Evolutionary conservation across 2,797 vertebrate genomes (phyloP).

Genomic region (Anguilla megastoma): DNA sequence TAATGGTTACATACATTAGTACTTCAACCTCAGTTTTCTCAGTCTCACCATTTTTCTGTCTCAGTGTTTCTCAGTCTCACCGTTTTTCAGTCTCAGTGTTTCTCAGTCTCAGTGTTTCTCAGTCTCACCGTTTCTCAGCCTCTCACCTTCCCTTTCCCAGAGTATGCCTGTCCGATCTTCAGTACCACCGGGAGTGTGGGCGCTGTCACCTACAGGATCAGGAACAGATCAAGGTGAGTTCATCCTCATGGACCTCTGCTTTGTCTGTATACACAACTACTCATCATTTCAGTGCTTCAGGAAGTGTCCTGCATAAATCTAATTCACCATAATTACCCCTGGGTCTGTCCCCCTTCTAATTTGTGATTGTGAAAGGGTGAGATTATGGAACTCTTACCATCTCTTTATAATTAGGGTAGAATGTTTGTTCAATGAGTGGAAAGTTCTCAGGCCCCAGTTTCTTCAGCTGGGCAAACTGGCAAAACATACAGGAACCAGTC

Average conservation of each 20-base stretch:
- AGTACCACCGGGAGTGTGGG: slow-evolving; percentile 95
- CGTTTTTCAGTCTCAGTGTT: neutral
- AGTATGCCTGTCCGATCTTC: slow-evolving; percentile 98
- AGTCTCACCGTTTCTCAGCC: neutral
- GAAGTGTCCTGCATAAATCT: neutral
- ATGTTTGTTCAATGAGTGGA: slow-evolving; percentile 94
- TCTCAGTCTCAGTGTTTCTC: neutral
- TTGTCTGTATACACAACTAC: neutral
- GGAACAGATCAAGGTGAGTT: neutral
- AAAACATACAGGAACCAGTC: slow-evolving; percentile 32
- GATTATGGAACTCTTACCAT: slow-evolving; percentile 79
- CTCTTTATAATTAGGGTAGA: slow-evolving; percentile 97
- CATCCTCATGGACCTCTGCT: neutral
- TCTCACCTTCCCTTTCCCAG: slow-evolving; percentile 94
- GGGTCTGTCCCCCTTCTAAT: too few relatives aligned
- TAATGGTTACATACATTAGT: neutral
- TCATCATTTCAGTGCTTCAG: neutral
- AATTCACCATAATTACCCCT: neutral
- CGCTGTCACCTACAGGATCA: slow-evolving; percentile 83
- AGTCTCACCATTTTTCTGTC: neutral
- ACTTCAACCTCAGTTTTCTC: neutral
- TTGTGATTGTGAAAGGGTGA: neutral
- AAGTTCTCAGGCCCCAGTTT: slow-evolving; percentile 90
- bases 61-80: neutral
- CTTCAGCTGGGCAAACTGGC: slow-evolving; percentile 93